Evolutionary conservation across 2,888 invertebrate species (phyloP).

Genomic region (Miltochrista miniata): DNA sequence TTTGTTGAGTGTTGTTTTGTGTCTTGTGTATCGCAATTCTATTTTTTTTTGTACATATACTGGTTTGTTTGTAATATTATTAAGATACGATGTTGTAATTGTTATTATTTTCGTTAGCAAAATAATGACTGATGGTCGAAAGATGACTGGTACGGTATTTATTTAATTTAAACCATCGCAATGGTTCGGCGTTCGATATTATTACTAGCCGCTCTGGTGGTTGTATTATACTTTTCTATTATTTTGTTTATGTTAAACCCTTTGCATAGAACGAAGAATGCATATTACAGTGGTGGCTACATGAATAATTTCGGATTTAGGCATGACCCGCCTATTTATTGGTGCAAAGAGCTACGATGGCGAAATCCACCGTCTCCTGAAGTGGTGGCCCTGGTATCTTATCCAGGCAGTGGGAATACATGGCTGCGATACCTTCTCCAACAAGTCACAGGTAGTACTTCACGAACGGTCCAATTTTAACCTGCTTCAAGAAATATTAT

Average conservation of each 20-base stretch:
- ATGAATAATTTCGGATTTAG: conserved; percentile 58
- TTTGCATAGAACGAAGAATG: conserved; percentile 52
- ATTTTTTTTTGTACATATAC: no score
- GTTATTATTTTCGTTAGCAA: no score
- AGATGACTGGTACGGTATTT: no score
- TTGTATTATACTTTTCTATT: conserved; percentile 69
- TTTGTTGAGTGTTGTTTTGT: no score
- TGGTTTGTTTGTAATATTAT: no score
- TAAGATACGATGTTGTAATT: no score
- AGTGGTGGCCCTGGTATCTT: conserved; percentile 88
- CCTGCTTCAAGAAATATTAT: no score
- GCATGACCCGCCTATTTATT: conserved; percentile 61
- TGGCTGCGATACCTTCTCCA: conserved; percentile 92
- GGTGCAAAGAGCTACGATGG: conserved; percentile 81
- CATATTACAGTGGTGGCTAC: conserved; percentile 54
- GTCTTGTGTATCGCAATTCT: no score
- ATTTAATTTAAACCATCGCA: conserved; percentile 6
- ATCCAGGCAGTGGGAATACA: conserved; percentile 94
- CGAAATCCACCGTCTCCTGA: conserved; percentile 70
- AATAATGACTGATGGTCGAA: no score
- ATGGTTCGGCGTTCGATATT: conserved; percentile 72
- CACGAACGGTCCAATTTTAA: neutral
- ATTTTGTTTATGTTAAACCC: conserved; percentile 72
- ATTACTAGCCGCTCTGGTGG: conserved; percentile 60
- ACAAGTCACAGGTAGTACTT: conserved; percentile 86